Evolutionary conservation across 2,888 invertebrate genomes (phyloP), one percentile per base, ranked within the genome.

Genomic region (Trichogramma evanescens): DNA sequence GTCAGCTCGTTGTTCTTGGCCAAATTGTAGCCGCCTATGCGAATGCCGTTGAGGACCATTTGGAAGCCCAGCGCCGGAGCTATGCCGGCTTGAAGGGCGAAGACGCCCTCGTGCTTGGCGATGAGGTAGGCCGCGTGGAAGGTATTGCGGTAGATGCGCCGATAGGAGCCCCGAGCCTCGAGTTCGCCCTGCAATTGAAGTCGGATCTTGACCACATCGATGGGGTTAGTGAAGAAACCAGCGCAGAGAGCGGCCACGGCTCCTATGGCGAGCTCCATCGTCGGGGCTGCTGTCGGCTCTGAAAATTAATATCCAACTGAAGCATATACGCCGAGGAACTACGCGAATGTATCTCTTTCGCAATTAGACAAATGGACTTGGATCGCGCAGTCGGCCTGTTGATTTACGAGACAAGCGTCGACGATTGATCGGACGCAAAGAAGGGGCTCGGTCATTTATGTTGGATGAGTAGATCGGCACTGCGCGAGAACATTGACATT

Each of bases 131-230:
- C 83, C 0, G 90, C 93, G 72, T 93, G 91, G 5, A 90, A 79
- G 0, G 93, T 88, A 67, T 89, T 90, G 65, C 83, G 86, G 70
- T 91, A 91, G 62, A 86, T 85, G 53, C 85, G 83, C 0, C 82
- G 80, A 72, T 93, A 91, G 0, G 86, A 80, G 0, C 93, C 93
- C 49, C 83, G 83, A 0, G 86, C 85, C 62, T 84, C 83, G 40
- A 95, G 74, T 78, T 95, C 91, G 0, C 91, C 91, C 74, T 95
- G 95, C n/a, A 95, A 80, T 74, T 95, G 95, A 70, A 95, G 85
- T n/a, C 95, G 83, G 0, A 91, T 93, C 79, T 95, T 95, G 9
- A 94, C 78, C 3, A 95, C 93, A 73, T 95, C 95, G 68, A 94
- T 83, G 0, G 95, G 95, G 76, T 95, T 95, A 0, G 93, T 93